Base-by-base conservation (phyloP, 2,797 vertebrate species). In the Serranus cabrilla region DNA sequence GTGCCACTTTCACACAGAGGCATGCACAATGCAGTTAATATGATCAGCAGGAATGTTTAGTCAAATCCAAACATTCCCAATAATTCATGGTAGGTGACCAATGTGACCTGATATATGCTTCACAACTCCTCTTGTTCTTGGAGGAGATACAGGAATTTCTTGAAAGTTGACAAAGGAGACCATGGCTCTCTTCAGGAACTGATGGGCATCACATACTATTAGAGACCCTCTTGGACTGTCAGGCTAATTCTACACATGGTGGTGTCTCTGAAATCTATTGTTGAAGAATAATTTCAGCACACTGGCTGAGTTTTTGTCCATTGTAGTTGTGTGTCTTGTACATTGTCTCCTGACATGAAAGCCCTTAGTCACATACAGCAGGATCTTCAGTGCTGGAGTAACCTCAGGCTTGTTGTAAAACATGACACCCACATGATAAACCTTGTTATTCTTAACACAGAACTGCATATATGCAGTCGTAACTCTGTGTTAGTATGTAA, bases 221-320 rank as follows among this genome's bases (percentile, higher is more conserved):
- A 21, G 4, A 52, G 12, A 1, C 25, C 37, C 13, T 47, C 18
- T 27, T 34, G 16, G 46, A 34, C 9, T 39, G 16, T n/a, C 20
- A 3, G 14, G 16, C 23, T 54, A 20, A 11, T 40, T 40, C 3
- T 45, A 10, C 47, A 21, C 18, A 45, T 45, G 4, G 10, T 1
- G 57, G 8, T 17, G 27, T 11, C 27, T 25, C 31, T 47, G 21
- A 11, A 40, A 37, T 14, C 16, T 11, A 47, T 23, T 63, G 23
- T 21, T 31, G 18, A 11, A 66, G 16, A 61, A 76, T 5, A 23
- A 20, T 21, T 63, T 64, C 45, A 39, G 43, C 47, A 40, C 37
- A 50, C 16, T 17, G n/a, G 45, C 11, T 4, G 13, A 46, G n/a
- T 71, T 21, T 61, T 21, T 0, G 16, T 58, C 39, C 23, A 23